Evolutionary conservation across 2,797 vertebrate species (phyloP), one percentile per base, ranked within the genome.

Genomic region (Chromis chromis): DNA sequence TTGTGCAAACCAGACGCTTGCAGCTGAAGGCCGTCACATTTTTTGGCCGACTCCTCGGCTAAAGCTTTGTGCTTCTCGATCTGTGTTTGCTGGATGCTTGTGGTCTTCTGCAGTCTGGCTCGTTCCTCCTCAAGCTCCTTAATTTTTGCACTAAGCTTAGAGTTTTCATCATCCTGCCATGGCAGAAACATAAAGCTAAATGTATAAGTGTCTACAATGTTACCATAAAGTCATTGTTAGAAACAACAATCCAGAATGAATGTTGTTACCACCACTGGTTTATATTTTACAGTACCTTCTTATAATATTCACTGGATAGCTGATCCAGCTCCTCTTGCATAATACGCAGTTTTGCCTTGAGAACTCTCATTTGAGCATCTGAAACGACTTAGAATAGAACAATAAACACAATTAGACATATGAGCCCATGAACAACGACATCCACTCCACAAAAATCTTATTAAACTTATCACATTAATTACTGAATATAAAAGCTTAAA

Each of bases 331-430:
- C 97, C 62, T 98, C 97, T 74, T 97, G 96, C 71, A 92, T 94
- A 74, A 99, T 96, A 70, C 83, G 94, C 55, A 99, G 89, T 86
- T 96, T 98, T 82, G 97, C 97, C 88, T 96, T 99, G 64, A 98
- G 87, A 90, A 97, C 95, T 75, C 96, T 94, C 68, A 96, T 94
- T 78, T 97, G 96, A 82, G 95, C 95, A 79, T 97, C 97, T 95
- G 94, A 81, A 83, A 87, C 16, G 0, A 50, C 87, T 86, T 2
- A 25, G 3, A 65, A 78, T 44, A 42, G 82, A 1, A 22, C 3
- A 59, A 14, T n/a, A 12, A 69, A 33, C 42, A 79, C 11, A 24
- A 22, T 53, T 6, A 44, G 44, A 78, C 24, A n/a, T n/a, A 42
- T 1, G 40, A 22, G 21, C 4, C 11, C 19, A 33, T 31, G 2